Evolutionary conservation across 2,888 invertebrate species (phyloP), one percentile per base, ranked within the genome.

Genomic region (Keiferia lycopersicella): DNA sequence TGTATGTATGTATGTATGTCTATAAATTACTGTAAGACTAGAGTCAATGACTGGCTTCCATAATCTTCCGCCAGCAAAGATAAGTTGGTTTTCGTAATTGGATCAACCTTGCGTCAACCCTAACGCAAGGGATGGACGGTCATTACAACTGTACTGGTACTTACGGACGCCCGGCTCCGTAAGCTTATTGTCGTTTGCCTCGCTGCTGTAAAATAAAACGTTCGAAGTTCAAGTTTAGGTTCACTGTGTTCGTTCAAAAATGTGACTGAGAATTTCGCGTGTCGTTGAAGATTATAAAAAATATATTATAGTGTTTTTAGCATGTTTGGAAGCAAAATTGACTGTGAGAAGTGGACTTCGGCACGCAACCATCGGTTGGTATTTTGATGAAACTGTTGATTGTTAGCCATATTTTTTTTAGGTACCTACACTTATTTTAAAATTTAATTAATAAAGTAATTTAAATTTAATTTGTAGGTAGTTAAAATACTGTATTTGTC

Each of bases 321-420:
- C 58, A 94, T 94, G 94, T 94, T 94, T 76, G 93, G 93, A 67
- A 93, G 93, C 72, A 93, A 93, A 77, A 79, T 88, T 65, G 93
- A 94, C 68, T 93, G 93, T 59, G 88, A 94, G 78, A 89, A 91
- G 68, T 94, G 94, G 94, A 88, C 91, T 0, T 84, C 84, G 0
- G 76, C 79, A 10, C 73, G 86, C 67, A 81, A 77, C 70, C 73
- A 69, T 66, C 69, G 81, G 83, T 66, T 14, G 11, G 39, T 51
- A 26, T 50, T 50, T 50, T 45, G 34, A 34, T 34, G 34, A 1
- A 34, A 34, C 34, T 34, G 34, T 34, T 34, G 34, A 34, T 10
- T 8, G 34, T 7, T 34, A 34, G 34, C 6, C 10, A 34, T 8
- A 34, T 1, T 8, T 34, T 34, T 34, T 34, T 34, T 8, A 34